A percentile compares a stretch with the other conserved stretches of the same genome.
These are phyloP conservation scores for Muscicapa striata DNA, from an alignment of 2,797 vertebrate genomes.

Conservation along the genomic window DNA sequence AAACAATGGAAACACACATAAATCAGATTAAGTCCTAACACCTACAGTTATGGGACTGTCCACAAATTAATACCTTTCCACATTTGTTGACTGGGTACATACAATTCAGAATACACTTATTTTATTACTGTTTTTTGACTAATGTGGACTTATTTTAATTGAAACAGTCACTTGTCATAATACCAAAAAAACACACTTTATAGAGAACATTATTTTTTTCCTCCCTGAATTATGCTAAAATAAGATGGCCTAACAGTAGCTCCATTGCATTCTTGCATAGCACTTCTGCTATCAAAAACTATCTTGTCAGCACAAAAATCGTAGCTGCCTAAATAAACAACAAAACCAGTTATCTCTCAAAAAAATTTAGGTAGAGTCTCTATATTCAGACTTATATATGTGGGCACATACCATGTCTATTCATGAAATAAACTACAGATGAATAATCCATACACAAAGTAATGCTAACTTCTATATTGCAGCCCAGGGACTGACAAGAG, in stretches of 20 bases:
- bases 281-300: background rate
- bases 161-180: background rate
- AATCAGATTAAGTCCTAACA: background rate
- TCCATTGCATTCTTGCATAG: background rate
- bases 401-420: background rate
- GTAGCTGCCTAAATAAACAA: background rate
- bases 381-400: background rate
- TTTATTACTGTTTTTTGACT: background rate
- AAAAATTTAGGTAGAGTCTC: background rate
- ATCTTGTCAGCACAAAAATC: background rate
- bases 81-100: background rate
- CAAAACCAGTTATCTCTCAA: background rate
- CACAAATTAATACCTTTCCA: background rate
- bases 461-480: background rate
- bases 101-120: background rate
- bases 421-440: background rate
- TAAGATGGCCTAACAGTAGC: background rate
- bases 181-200: background rate
- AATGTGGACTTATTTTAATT: background rate
- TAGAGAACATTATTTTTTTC: background rate
- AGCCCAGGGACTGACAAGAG: background rate
- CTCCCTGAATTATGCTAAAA: background rate
- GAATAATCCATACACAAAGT: background rate
- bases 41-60: background rate
- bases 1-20: background rate